Evolutionary conservation across 2,888 invertebrate species (phyloP).

Genomic region (Hybos culiciformis): DNA sequence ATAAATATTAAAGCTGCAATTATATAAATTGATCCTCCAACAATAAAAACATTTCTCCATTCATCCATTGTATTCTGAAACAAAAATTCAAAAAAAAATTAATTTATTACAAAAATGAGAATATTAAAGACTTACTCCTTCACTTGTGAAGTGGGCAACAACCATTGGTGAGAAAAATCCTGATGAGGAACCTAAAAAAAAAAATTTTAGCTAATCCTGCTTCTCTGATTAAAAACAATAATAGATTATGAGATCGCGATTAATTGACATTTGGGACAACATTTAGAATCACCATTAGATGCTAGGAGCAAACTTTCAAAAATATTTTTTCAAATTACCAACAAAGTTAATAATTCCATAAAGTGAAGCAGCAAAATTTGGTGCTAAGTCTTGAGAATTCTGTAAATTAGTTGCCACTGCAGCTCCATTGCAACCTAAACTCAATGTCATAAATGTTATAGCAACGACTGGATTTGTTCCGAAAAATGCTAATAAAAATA

Average conservation of each 20-base stretch:
- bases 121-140: conserved; percentile 17
- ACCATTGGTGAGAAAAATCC: conserved; percentile 58
- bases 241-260: no score
- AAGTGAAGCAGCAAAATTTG: conserved; percentile 57
- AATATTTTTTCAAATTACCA: no score
- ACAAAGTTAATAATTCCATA: conserved; percentile 62
- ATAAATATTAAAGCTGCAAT: conserved; percentile 55
- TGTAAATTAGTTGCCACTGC: conserved; percentile 47
- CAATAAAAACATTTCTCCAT: conserved; percentile 61
- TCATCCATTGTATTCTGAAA: conserved; percentile 61
- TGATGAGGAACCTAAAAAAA: no score
- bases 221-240: no score
- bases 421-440: conserved; percentile 52
- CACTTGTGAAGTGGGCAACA: conserved; percentile 40
- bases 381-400: conserved; percentile 56
- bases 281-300: no score
- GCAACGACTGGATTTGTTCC: conserved; percentile 49
- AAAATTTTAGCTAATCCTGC: no score
- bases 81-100: background rate
- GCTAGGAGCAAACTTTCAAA: no score
- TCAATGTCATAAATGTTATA: conserved; percentile 50
- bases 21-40: conserved; percentile 56
- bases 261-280: no score
- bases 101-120: background rate
- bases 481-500: conserved; percentile 42